phyloP scores from a whole-genome alignment of 2,113 vertebrate genomes.

The Psittacula cyanocephala region DNA sequence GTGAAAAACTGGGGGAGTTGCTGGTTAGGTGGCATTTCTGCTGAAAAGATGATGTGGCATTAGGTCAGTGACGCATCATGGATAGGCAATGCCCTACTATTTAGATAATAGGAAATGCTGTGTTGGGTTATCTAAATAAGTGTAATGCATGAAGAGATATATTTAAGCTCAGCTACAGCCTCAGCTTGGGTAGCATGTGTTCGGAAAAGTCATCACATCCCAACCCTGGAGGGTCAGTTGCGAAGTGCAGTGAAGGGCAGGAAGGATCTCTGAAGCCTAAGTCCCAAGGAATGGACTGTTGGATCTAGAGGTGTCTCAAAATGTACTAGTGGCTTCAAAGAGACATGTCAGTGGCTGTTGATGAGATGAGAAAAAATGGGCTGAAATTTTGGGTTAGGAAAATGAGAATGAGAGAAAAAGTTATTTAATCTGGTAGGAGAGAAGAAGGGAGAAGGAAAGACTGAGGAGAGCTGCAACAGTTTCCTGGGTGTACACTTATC shows the following conservation, averaged over 20 bases:
- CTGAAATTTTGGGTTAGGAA: neutral
- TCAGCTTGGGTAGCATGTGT: neutral
- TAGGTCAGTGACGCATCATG: neutral
- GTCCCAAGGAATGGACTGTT: neutral
- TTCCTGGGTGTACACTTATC: accelerated
- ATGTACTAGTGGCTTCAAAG: neutral
- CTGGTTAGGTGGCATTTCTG: neutral
- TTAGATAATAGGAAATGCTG: neutral
- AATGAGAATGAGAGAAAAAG: neutral
- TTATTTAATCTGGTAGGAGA: neutral
- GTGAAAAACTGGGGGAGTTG: neutral
- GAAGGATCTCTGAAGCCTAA: neutral
- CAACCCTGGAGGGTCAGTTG: neutral
- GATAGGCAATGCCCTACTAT: neutral
- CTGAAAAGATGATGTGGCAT: neutral
- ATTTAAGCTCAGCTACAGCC: neutral
- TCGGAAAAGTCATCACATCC: neutral
- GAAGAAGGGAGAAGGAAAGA: neutral
- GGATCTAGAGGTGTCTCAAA: neutral
- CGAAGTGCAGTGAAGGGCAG: neutral
- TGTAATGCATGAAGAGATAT: neutral
- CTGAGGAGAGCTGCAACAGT: neutral
- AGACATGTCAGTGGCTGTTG: neutral
- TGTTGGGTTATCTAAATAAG: neutral
- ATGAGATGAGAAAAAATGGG: neutral